Evolutionary conservation across 2,888 invertebrate species (phyloP).

Genomic region (Euphydryas editha): DNA sequence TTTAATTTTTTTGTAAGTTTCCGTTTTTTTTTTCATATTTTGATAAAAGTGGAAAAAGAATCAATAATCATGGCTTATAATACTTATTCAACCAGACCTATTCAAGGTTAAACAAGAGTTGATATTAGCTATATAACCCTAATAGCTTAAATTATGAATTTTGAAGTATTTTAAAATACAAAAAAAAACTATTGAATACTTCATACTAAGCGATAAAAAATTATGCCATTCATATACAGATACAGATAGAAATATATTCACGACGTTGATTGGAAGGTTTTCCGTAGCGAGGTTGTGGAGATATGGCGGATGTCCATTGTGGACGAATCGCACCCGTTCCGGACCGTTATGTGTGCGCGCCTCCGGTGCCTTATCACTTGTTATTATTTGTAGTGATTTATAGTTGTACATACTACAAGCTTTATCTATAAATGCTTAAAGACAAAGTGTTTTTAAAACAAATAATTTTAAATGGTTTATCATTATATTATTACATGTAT

Average conservation of each 20-base stretch:
- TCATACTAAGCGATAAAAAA: neutral
- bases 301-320: constrained; percentile 39
- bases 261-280: constrained; percentile 13
- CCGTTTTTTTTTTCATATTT: too few species aligned
- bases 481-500: too few species aligned
- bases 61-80: too few species aligned
- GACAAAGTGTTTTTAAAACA: too few species aligned
- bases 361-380: constrained; percentile 36
- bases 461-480: too few species aligned
- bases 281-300: constrained; percentile 17
- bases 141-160: too few species aligned
- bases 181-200: neutral
- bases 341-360: constrained; percentile 68
- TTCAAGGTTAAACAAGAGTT: too few species aligned
- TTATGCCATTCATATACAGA: neutral
- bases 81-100: too few species aligned
- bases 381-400: constrained; percentile 22
- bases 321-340: constrained; percentile 66
- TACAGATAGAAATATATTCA: neutral
- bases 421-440: neutral
- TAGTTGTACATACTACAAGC: neutral
- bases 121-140: too few species aligned
- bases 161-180: neutral
- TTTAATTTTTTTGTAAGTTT: too few species aligned
- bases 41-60: too few species aligned